These are phyloP conservation scores for Sphaerodactylus townsendi DNA, from an alignment of 2,113 vertebrate genomes.

Conservation along the genomic window DNA sequence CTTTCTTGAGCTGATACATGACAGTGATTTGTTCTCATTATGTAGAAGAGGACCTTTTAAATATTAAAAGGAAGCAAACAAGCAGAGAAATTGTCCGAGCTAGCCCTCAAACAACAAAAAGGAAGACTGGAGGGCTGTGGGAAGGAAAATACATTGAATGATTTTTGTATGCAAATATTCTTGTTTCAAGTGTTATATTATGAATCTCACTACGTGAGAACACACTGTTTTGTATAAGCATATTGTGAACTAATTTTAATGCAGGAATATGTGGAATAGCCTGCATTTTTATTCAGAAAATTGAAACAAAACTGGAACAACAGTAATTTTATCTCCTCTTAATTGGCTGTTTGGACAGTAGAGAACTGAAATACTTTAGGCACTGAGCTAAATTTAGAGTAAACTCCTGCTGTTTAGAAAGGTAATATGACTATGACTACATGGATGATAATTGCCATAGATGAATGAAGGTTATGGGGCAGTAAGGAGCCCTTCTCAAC, in stretches of 20 bases:
- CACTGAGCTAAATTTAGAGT: too few species aligned
- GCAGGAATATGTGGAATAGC: neutral
- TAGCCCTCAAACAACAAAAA: neutral
- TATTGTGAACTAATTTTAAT: neutral
- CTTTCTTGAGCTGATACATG: neutral
- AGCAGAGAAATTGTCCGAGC: neutral
- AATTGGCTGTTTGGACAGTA: neutral
- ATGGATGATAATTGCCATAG: too few species aligned
- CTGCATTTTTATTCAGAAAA: neutral
- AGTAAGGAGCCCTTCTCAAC: too few species aligned
- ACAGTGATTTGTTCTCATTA: neutral
- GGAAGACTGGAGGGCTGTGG: neutral
- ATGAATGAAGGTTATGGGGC: too few species aligned
- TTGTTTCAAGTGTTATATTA: neutral
- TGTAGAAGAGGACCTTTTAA: neutral
- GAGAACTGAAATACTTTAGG: neutral
- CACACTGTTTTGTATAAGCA: slow-evolving; percentile 1
- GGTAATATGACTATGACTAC: too few species aligned
- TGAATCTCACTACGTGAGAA: neutral
- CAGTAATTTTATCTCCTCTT: neutral
- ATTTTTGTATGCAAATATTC: neutral
- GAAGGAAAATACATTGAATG: neutral
- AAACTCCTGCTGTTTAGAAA: too few species aligned
- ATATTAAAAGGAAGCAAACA: neutral
- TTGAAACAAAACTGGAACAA: neutral